Conservation (phyloP, 1,140 invertebrate species). For the Caerostris extrusa region DNA sequence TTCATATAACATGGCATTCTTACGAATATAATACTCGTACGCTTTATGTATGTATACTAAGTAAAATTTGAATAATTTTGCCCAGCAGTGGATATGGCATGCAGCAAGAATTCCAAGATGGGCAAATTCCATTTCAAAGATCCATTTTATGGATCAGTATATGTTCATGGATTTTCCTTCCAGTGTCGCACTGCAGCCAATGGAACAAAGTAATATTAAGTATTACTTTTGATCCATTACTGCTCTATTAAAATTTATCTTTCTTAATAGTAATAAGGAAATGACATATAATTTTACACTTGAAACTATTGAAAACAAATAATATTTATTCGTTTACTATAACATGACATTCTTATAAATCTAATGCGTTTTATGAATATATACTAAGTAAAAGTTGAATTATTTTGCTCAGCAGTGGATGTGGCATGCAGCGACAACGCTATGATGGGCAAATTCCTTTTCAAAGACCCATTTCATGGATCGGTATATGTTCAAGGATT, state of each 20-base stretch:
- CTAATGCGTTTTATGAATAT: too few relatives aligned
- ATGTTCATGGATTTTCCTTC: conserved; percentile 87
- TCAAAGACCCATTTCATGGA: conserved; percentile 86
- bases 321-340: too few relatives aligned
- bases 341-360: too few relatives aligned
- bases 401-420: conserved; percentile 80
- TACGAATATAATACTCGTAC: too few relatives aligned
- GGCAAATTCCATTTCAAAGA: conserved; percentile 84
- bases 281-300: too few relatives aligned
- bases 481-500: conserved; percentile 87
- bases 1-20: too few relatives aligned
- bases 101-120: conserved; percentile 84
- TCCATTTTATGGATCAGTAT: conserved; percentile 87
- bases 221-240: too few relatives aligned
- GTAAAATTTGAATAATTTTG: neutral
- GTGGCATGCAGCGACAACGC: conserved; percentile 84
- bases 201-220: conserved; percentile 80
- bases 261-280: too few relatives aligned
- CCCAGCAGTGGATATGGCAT: conserved; percentile 82
- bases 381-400: too few relatives aligned
- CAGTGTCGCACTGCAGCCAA: conserved; percentile 85
- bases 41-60: too few relatives aligned
- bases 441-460: conserved; percentile 83
- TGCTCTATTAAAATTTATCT: too few relatives aligned
- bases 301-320: too few relatives aligned